Conservation (phyloP, 2,888 invertebrate species). For the Phortica magna region DNA sequence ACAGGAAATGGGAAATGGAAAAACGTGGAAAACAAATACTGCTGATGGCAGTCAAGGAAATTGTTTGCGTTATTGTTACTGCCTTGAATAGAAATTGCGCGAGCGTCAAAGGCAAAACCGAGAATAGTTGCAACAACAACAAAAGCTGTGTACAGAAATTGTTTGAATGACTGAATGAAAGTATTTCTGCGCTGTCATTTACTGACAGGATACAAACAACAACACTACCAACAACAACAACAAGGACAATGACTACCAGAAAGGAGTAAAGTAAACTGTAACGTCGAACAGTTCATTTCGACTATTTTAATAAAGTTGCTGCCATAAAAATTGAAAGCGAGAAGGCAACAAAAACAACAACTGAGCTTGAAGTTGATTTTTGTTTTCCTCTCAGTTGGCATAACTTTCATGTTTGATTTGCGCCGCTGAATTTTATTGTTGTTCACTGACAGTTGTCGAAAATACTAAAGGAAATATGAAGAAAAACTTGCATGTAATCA, state of each 20-base stretch:
- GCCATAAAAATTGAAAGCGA: neutral
- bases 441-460: neutral
- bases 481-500: neutral
- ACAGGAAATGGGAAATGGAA: neutral
- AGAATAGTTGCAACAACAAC: neutral
- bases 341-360: neutral
- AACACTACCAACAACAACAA: neutral
- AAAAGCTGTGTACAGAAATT: neutral
- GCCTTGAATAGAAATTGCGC: neutral
- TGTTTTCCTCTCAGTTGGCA: neutral
- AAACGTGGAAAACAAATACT: neutral
- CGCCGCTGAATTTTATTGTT: neutral
- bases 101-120: neutral
- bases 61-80: slow-evolving; percentile 1
- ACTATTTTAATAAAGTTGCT: slow-evolving; percentile 3
- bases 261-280: neutral
- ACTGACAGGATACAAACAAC: neutral
- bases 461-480: neutral
- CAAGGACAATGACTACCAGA: slow-evolving; percentile 6
- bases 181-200: neutral
- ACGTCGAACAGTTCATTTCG: neutral
- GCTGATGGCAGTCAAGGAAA: neutral
- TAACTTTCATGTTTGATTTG: neutral
- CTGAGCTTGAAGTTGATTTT: neutral
- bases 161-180: neutral